These are phyloP conservation scores for Mus pahari DNA, from an alignment of 2,113 vertebrate genomes.

Conservation along the genomic window DNA sequence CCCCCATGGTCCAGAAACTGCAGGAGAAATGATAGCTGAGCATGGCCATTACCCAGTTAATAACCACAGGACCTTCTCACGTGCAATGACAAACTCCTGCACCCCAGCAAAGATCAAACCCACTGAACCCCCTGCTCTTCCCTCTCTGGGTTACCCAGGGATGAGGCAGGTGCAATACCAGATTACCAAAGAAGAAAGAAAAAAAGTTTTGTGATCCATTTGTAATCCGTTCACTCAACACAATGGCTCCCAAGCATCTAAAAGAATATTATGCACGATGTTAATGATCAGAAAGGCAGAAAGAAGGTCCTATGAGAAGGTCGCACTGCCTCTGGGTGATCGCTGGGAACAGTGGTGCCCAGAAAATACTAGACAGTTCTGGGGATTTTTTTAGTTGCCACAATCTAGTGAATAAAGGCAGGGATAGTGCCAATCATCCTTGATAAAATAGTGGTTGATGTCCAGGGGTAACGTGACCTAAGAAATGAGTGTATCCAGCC, in stretches of 20 bases:
- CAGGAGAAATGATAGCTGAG: background rate
- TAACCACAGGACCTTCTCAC: background rate
- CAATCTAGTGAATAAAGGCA: background rate
- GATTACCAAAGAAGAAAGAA: too few relatives aligned
- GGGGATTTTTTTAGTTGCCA: background rate
- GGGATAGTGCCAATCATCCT: background rate
- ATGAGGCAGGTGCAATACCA: background rate
- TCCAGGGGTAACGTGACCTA: background rate
- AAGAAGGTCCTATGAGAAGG: background rate
- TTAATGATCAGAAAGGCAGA: background rate
- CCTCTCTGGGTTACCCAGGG: too few relatives aligned
- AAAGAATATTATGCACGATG: background rate
- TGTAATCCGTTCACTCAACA: background rate
- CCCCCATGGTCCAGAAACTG: background rate
- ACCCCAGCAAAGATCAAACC: background rate
- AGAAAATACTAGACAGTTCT: background rate
- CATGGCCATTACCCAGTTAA: background rate
- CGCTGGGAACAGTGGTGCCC: background rate
- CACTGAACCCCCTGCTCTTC: background rate
- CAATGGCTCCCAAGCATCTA: background rate
- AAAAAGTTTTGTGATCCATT: too few relatives aligned
- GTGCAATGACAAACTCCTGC: background rate
- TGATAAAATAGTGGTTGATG: background rate
- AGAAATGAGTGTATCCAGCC: background rate
- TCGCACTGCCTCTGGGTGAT: background rate